Conservation (phyloP, 2,797 vertebrate genomes). For the Premnoplex brunnescens region DNA sequence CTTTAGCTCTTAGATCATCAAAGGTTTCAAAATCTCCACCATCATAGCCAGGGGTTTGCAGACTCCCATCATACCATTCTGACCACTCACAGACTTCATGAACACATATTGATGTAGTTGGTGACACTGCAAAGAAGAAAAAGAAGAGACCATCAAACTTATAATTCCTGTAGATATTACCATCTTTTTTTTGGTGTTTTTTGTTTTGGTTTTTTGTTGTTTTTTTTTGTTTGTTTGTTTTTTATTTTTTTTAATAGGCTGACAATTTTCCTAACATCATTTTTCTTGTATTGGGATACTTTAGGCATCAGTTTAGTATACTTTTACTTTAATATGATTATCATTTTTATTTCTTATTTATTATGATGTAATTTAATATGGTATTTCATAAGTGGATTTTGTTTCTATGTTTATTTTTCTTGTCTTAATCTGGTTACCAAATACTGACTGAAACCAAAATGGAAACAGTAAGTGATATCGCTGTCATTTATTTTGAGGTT, state of each 20-base stretch:
- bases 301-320: background rate
- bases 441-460: background rate
- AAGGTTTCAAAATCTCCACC: conserved; percentile 82
- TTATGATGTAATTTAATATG: background rate
- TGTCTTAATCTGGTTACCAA: background rate
- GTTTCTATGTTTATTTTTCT: background rate
- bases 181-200: background rate
- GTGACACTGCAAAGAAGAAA: background rate
- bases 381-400: background rate
- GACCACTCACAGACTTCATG: conserved; percentile 79
- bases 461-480: background rate
- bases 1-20: conserved; percentile 65
- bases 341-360: background rate
- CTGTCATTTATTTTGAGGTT: background rate
- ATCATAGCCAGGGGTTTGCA: conserved; percentile 34
- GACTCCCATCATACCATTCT: conserved; percentile 73
- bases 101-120: conserved; percentile 55
- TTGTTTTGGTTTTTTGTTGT: too few species aligned
- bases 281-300: background rate
- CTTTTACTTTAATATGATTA: background rate
- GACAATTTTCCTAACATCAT: background rate
- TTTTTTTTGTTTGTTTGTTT: too few species aligned
- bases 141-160: background rate
- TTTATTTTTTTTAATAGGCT: background rate
- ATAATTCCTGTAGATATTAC: background rate